phyloP scores from a whole-genome alignment of 2,797 vertebrate genomes.

The Odontamblyopus rebecca region DNA sequence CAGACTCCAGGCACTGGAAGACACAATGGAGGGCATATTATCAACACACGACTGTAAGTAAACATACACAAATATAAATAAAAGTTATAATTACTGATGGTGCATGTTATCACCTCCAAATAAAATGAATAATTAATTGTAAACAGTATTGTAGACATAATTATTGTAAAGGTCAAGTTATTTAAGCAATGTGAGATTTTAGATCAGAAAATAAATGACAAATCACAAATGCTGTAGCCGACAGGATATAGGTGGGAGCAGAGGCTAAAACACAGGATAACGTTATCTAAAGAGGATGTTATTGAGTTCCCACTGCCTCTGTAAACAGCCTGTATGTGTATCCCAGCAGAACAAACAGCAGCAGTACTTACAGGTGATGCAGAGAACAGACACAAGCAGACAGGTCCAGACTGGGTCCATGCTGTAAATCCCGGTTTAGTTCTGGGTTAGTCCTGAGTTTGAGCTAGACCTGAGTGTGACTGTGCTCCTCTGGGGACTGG shows the following conservation, averaged over 20 bases:
- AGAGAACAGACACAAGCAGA: conserved; percentile 56
- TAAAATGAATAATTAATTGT: too few relatives aligned
- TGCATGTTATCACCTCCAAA: neutral
- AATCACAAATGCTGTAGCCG: neutral
- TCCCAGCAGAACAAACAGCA: neutral
- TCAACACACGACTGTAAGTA: neutral
- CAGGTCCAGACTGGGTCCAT: conserved; percentile 44
- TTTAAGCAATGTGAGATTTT: neutral
- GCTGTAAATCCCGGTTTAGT: conserved; percentile 21
- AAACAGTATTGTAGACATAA: neutral
- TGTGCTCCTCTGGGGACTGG: conserved; percentile 36
- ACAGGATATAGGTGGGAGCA: neutral
- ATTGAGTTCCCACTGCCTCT: neutral
- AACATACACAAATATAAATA: neutral
- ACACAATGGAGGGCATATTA: conserved; percentile 18
- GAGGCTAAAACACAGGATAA: neutral
- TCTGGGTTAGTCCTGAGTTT: conserved; percentile 26
- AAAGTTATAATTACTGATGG: neutral
- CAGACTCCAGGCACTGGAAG: conserved; percentile 64
- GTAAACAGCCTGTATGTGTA: neutral
- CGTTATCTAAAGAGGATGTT: neutral
- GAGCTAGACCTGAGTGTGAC: conserved; percentile 53
- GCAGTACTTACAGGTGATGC: conserved; percentile 74
- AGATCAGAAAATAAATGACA: too few relatives aligned
- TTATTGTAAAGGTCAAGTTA: neutral